phyloP scores from a whole-genome alignment of 2,797 vertebrate species.

The Carapus acus region DNA sequence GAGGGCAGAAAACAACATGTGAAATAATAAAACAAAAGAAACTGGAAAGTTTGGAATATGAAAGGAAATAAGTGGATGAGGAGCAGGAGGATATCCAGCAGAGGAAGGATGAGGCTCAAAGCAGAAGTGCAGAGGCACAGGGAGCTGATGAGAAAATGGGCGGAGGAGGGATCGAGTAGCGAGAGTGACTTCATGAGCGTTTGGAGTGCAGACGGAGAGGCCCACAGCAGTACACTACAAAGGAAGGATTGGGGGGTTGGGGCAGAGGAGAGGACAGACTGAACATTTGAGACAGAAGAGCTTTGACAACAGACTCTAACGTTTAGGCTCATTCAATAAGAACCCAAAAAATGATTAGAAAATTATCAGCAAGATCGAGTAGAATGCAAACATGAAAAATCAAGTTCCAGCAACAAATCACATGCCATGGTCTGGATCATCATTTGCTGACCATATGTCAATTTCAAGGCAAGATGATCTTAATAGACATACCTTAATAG shows the following conservation, averaged over 20 bases:
- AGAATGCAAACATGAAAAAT: no score
- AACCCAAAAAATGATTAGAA: slow-evolving; percentile 22
- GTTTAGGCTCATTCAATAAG: slow-evolving; percentile 54
- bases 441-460: no score
- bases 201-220: slow-evolving; percentile 82
- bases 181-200: slow-evolving; percentile 77
- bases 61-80: slow-evolving; percentile 13
- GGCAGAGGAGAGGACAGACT: slow-evolving; percentile 60
- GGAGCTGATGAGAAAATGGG: slow-evolving; percentile 31
- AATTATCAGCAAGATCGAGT: neutral
- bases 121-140: slow-evolving; percentile 28
- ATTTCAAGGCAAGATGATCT: no score
- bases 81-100: slow-evolving; percentile 32
- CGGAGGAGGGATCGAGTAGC: slow-evolving; percentile 61
- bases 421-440: no score
- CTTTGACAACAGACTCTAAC: slow-evolving; percentile 3
- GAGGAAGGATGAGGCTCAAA: slow-evolving; percentile 20
- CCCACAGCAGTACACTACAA: slow-evolving; percentile 75
- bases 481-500: no score
- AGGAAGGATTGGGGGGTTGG: slow-evolving; percentile 35
- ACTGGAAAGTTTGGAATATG: slow-evolving; percentile 5
- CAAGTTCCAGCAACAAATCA: no score
- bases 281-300: slow-evolving; percentile 29
- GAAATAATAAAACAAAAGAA: slow-evolving; percentile 9
- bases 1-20: slow-evolving; percentile 26